Evolutionary conservation across 1,140 invertebrate species (phyloP), one percentile per base, ranked within the genome.

Genomic region (Penaeus chinensis): DNA sequence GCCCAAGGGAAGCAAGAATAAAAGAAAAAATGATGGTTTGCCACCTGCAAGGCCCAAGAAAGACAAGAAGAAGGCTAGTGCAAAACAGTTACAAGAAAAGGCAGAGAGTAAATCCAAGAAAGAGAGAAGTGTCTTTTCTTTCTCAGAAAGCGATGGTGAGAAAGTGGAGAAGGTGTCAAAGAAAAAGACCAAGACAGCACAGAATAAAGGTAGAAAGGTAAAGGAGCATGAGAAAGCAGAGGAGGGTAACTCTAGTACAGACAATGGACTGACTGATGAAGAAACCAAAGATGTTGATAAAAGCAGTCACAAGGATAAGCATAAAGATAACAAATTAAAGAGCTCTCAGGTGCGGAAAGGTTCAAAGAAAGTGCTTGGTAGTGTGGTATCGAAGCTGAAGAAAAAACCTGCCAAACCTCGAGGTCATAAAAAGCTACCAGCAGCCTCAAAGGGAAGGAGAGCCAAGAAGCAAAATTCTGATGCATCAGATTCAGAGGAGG

Each of bases 1-100:
- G 74, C 89, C 89, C 2, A 89, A 89, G 47, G 89, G 89, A 19
- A 90, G 89, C 65, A 90, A 90, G 69, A 90, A 90, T 62, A 90
- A 90, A 54, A 82, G 85, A 24, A 90, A 90, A 66, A 83, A 85
- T 65, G 84, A 89, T 76, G 80, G 78, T 22, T 80, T 85, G 20
- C 77, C 82, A 13, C 65, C 83, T 54, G 76, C 82, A 11, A 85
- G 79, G 63, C 22, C 69, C 27, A 89, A 80, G 54, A 85, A 85
- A 78, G 81, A 87, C 32, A 85, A 77, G 66, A 65, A 84, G 19
- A 85, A 88, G 74, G 20, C 71, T 54, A 83, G 88, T 11, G 81
- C 84, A 19, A 77, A 79, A 19, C 37, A 71, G 13, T 32, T 20
- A 22, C 22, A 18, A 24, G 62, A 63, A 87, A 85, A 86, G 60